These are phyloP conservation scores for Calliphora vicina DNA, from an alignment of 1,140 invertebrate genomes.

Conservation along the genomic window DNA sequence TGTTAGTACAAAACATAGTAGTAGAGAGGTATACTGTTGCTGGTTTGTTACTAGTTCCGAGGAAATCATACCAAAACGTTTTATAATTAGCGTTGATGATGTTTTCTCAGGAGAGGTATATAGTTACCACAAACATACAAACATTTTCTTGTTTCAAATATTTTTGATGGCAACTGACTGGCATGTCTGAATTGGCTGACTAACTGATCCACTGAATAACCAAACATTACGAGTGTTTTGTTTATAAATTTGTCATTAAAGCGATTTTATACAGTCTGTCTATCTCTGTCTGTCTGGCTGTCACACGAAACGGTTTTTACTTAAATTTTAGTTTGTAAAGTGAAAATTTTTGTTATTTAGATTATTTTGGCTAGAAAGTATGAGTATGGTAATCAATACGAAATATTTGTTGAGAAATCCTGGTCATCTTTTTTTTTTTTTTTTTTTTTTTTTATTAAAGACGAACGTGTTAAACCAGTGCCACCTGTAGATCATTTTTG, in stretches of 20 bases:
- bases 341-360: background rate
- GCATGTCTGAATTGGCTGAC: background rate
- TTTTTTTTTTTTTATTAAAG: background rate
- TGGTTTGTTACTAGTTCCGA: conserved; percentile 25
- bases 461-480: background rate
- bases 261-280: too few species aligned
- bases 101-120: conserved; percentile 14
- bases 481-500: background rate
- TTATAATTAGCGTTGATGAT: conserved; percentile 34
- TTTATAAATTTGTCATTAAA: background rate
- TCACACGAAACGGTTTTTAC: too few species aligned
- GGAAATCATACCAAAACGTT: conserved; percentile 34
- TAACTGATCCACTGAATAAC: background rate
- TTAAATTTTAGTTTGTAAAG: too few species aligned
- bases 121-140: too few species aligned
- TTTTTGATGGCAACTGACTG: background rate
- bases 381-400: background rate
- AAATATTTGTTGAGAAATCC: background rate
- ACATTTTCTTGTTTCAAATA: background rate
- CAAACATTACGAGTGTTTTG: background rate
- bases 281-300: too few species aligned
- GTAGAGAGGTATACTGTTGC: too few species aligned
- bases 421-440: background rate
- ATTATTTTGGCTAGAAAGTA: background rate
- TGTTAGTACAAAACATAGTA: too few species aligned